phyloP scores from a whole-genome alignment of 2,888 invertebrate species.

The Cordilura impudica region DNA sequence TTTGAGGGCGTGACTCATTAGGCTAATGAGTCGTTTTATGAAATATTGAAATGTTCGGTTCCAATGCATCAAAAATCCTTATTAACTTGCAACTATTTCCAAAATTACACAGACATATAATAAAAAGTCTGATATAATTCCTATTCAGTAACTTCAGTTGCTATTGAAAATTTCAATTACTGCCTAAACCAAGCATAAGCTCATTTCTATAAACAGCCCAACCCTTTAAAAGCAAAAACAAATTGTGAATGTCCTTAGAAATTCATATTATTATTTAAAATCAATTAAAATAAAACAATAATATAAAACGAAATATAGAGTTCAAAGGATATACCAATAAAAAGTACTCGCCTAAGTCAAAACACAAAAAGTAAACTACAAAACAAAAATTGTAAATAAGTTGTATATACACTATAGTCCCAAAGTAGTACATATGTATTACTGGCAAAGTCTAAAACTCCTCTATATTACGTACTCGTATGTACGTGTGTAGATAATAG shows the following conservation, averaged over 20 bases:
- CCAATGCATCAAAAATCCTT: no score
- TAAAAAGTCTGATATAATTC: no score
- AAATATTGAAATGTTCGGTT: no score
- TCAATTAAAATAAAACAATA: slow-evolving; percentile 55
- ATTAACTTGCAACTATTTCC: no score
- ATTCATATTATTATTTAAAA: slow-evolving; percentile 52
- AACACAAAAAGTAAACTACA: neutral
- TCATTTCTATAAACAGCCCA: neutral
- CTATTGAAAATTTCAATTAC: no score
- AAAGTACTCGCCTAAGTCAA: slow-evolving; percentile 15
- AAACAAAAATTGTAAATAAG: neutral
- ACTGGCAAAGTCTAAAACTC: neutral
- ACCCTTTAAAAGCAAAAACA: slow-evolving; percentile 7
- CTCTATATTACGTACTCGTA: slow-evolving; percentile 3
- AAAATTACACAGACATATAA: no score
- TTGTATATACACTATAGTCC: neutral
- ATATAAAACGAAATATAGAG: slow-evolving; percentile 3
- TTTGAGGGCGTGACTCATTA: no score
- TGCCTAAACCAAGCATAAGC: neutral
- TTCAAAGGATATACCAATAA: slow-evolving; percentile 32
- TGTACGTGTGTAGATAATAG: neutral
- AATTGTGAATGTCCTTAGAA: slow-evolving; percentile 37
- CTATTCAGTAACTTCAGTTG: no score
- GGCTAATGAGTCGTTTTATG: no score
- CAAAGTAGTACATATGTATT: slow-evolving; percentile 12